Base-by-base conservation (phyloP, 2,797 vertebrate genomes). In the Notamacropus eugenii region DNA sequence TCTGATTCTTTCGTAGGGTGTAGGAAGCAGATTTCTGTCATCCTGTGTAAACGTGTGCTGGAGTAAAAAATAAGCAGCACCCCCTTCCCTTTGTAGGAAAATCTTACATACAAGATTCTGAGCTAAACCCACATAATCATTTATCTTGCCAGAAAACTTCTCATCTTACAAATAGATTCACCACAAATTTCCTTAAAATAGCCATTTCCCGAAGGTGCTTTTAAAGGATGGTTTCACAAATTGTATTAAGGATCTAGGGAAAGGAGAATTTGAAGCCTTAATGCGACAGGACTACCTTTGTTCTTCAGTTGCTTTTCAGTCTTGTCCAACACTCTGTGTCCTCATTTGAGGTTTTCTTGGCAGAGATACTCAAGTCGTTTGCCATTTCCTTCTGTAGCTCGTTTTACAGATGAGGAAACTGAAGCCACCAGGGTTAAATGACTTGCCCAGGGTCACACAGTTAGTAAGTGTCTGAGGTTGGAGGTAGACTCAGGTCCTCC, bases 141-240 rank as follows among this genome's bases (percentile, higher is more conserved):
- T 96, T 74, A 93, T 54, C 92, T 96, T 58, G 31, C 27, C 40
- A 74, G 93, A 92, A 90, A 52, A 14, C 54, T 92, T 82, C n/a
- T 82, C 67, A 24, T 82, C 94, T 96, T 96, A n/a, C 5, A 90
- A 93, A 62, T 55, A 0, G 94, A 46, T 94, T 96, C 97, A 95
- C 46, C 59, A 90, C 90, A 54, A 82, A 91, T 31, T 92, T 93
- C 6, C 55, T 94, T 92, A 94, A 96, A 97, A 92, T 82, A 92
- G 67, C 16, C 46, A 82, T 24, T 16, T 56, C 3, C 87, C 27
- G 16, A 46, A 57, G 54, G 54, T 93, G 52, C 67, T 93, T 93
- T 50, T 55, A 40, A 55, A 58, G n/a, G 24, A 55, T 54, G 46
- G 27, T 93, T 96, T 96, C 95, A 52, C 1, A 91, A 57, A 87